Percentiles rank a stretch among this genome's conserved stretches.
These are phyloP conservation scores for Pasiphila rectangulata DNA, from an alignment of 2,888 invertebrate species.

Conservation along the genomic window DNA sequence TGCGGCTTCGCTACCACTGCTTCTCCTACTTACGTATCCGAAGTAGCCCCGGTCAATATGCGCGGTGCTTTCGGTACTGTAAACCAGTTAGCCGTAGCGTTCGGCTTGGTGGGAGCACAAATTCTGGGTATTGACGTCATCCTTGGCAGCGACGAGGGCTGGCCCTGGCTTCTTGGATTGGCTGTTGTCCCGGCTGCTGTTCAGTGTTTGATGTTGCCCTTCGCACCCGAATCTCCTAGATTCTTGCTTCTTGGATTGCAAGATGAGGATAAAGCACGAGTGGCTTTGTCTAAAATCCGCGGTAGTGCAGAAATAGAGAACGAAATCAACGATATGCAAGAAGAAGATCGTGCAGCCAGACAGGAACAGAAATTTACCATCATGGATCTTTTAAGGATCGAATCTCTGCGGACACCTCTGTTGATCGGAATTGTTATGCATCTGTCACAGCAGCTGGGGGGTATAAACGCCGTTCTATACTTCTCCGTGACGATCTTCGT, in stretches of 20 bases:
- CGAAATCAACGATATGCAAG: constrained; percentile 74
- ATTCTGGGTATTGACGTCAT: constrained; percentile 73
- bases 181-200: constrained; percentile 65
- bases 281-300: constrained; percentile 57
- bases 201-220: constrained; percentile 65
- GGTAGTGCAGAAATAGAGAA: constrained; percentile 65
- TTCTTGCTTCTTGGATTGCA: constrained; percentile 62
- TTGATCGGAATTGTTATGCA: constrained; percentile 77
- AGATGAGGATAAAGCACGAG: constrained; percentile 66
- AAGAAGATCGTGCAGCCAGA: constrained; percentile 67
- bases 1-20: constrained; percentile 83
- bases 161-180: constrained; percentile 73
- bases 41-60: constrained; percentile 65
- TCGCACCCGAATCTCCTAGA: constrained; percentile 72
- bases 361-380: constrained; percentile 69
- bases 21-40: constrained; percentile 76
- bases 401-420: constrained; percentile 61
- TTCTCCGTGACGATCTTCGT: constrained; percentile 85
- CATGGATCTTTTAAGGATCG: constrained; percentile 57
- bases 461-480: constrained; percentile 83
- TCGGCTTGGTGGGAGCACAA: constrained; percentile 67
- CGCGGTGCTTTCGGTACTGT: constrained; percentile 76
- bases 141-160: constrained; percentile 67
- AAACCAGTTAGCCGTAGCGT: constrained; percentile 73
- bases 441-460: constrained; percentile 74